Evolutionary conservation across 92 coral and sea anemone genomes (phyloP), one percentile per base, ranked within the genome.

Genomic region (Pocillopora meandrina): DNA sequence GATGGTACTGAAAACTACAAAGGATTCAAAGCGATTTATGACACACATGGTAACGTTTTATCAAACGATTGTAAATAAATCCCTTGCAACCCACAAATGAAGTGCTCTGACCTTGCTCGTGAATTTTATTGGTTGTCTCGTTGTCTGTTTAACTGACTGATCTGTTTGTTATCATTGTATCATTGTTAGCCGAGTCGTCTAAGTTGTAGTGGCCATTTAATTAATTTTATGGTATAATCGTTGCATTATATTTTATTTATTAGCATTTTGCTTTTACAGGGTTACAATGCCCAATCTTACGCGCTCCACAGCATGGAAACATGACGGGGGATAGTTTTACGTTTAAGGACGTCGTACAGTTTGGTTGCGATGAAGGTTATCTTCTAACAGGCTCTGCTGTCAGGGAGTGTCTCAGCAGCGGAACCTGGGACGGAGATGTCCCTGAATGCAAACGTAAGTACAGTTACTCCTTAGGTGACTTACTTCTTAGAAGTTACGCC

Each of bases 401-500:
- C 58, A 86, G 93, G 61, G 95, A 95, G 71, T 96, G 99, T 74
- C 74, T 82, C 26, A 89, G 80, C 76, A 77, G 92, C 1, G 99
- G 95, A 56, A 57, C 80, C 21, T 96, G 99, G 99, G 93, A 93
- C 65, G 95, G 90, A 52, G 70, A 68, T 9, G 87, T 87, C 7
- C 92, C 99, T 23, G 82, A 79, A 7, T 96, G 99, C 84, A 83
- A 86, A 82, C 98, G 99, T 96, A 82, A 76, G 98, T 90, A 49
- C 12, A 36, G 74, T 16, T 7, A 13, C 70, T 11, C 16, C 56
- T 55, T 70, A 7, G 2, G 16, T 47, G 12, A 70, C 31, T 26
- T 11, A 16, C 74, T 14, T 2, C 19, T n/a, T 12, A 55, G 9
- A 70, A 15, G 42, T n/a, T 21, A 70, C 33, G 1, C 16, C 56